Conservation (phyloP, 2,113 vertebrate genomes). For the Eubucco bourcierii region DNA sequence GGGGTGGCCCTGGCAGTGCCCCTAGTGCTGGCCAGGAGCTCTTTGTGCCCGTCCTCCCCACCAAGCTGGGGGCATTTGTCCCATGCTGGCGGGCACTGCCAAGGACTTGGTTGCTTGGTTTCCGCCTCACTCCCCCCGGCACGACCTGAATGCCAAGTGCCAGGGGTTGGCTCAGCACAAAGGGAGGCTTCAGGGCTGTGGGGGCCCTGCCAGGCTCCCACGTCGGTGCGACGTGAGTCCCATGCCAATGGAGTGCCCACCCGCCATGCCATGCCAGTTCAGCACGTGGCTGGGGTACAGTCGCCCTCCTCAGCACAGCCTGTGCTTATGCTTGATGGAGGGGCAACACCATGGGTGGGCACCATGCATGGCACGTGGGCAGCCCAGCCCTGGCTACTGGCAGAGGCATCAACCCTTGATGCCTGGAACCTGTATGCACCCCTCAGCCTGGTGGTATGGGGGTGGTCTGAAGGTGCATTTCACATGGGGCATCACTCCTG, state of each 20-base stretch:
- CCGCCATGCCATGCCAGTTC: neutral
- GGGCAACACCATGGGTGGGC: neutral
- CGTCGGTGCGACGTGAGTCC: conserved; percentile 39
- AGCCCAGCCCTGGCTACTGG: neutral
- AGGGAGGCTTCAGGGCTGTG: conserved; percentile 6
- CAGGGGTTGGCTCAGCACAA: conserved; percentile 48
- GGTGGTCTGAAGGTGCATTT: accelerated
- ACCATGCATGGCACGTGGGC: neutral
- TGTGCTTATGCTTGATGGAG: accelerated
- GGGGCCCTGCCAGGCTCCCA: conserved; percentile 29
- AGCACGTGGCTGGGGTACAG: neutral
- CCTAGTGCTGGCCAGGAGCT: neutral
- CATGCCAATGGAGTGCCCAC: conserved; percentile 34
- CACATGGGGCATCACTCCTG: neutral
- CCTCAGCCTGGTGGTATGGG: neutral
- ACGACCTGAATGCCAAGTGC: conserved; percentile 58
- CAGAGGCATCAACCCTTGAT: accelerated
- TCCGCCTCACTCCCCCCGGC: conserved; percentile 5
- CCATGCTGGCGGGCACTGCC: conserved; percentile 26
- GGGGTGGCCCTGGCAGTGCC: conserved; percentile 17
- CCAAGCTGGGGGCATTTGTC: conserved; percentile 24
- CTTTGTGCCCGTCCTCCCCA: conserved; percentile 26
- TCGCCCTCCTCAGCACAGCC: neutral
- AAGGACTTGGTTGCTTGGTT: conserved; percentile 65
- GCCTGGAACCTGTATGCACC: accelerated